Evolutionary conservation across 2,113 vertebrate genomes (phyloP).

Genomic region (Xerus inauris): DNA sequence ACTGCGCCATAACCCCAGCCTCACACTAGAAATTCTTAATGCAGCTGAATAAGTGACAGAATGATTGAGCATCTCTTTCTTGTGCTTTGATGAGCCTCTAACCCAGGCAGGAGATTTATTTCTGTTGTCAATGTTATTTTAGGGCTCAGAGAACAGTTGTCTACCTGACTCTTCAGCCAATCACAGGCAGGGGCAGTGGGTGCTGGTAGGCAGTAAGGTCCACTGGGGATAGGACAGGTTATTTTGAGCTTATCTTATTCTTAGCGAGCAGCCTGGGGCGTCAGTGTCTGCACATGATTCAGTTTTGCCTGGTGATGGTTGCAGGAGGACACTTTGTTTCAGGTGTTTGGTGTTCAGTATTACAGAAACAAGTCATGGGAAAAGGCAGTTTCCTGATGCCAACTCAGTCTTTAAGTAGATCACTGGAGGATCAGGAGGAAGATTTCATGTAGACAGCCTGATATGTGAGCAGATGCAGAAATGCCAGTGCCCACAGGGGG

Average conservation of each 20-base stretch:
- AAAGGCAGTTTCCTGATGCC: conserved; percentile 39
- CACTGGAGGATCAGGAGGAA: conserved; percentile 55
- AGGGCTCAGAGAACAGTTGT: conserved; percentile 13
- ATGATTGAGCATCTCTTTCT: conserved; percentile 42
- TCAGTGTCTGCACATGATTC: conserved; percentile 59
- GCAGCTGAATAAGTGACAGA: background rate
- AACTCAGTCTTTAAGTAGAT: conserved; percentile 47
- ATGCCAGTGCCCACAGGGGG: background rate
- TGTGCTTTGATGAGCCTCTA: conserved; percentile 57
- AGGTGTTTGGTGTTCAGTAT: conserved; percentile 36
- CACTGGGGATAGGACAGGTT: background rate
- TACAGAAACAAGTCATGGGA: conserved; percentile 42
- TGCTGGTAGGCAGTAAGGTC: background rate
- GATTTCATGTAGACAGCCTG: conserved; percentile 58
- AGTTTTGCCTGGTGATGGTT: conserved; percentile 45
- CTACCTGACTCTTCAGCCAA: conserved; percentile 48
- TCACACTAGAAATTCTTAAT: background rate
- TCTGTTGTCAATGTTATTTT: conserved; percentile 58
- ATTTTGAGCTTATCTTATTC: conserved; percentile 65
- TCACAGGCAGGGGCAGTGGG: background rate
- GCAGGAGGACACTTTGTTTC: conserved; percentile 48
- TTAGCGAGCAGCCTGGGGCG: conserved; percentile 55
- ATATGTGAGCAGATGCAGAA: conserved; percentile 65
- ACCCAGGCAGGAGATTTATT: conserved; percentile 48
- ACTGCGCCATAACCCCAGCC: no score